Evolutionary conservation across 2,113 vertebrate genomes (phyloP).

Genomic region (Centropus bengalensis): DNA sequence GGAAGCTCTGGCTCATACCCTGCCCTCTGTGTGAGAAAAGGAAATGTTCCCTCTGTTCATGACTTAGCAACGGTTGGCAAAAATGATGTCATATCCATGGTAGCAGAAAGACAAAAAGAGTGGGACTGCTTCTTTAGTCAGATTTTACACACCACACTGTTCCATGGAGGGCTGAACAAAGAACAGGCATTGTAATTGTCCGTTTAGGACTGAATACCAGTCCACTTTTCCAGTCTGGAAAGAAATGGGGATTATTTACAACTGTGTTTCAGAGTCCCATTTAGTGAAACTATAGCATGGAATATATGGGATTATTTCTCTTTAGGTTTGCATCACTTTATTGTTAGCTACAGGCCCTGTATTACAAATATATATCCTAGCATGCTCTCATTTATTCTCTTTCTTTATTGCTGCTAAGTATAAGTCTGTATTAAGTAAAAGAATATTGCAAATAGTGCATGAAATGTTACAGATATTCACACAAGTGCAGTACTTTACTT

Average conservation of each 20-base stretch:
- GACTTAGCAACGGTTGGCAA: conserved; percentile 61
- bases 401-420: background rate
- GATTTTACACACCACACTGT: background rate
- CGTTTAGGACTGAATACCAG: background rate
- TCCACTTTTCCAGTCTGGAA: background rate
- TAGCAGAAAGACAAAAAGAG: conserved; percentile 44
- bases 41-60: conserved; percentile 43
- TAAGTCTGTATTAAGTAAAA: background rate
- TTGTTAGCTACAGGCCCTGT: background rate
- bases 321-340: background rate
- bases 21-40: conserved; percentile 44
- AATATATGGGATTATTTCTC: background rate
- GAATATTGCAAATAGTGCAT: background rate
- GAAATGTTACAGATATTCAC: background rate
- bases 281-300: background rate
- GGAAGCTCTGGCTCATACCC: conserved; percentile 33
- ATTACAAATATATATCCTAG: background rate
- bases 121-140: background rate
- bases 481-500: background rate
- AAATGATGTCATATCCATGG: conserved; percentile 73
- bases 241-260: conserved; percentile 4
- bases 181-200: background rate
- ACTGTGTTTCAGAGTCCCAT: background rate
- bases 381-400: background rate
- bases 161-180: conserved; percentile 21